Evolutionary conservation across 1,140 invertebrate genomes (phyloP).

Genomic region (Drosophila parabipectinata): DNA sequence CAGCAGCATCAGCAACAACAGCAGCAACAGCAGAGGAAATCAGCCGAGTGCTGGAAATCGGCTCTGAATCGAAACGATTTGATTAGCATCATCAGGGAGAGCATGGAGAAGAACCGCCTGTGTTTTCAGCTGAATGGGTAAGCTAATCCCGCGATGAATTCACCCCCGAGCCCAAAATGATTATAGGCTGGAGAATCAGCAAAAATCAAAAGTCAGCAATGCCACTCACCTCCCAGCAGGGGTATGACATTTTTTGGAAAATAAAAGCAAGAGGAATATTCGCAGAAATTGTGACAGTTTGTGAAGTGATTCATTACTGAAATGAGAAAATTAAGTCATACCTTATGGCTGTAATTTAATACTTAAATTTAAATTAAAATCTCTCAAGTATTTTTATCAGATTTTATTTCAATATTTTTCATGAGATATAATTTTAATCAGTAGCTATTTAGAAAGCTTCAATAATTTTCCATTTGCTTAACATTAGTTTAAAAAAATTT

Average conservation of each 20-base stretch:
- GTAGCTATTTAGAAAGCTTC: too few relatives aligned
- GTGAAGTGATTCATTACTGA: not conserved
- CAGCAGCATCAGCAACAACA: slow-evolving; percentile 37
- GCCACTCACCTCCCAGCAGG: not conserved
- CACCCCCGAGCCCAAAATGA: slow-evolving; percentile 30
- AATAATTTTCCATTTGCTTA: too few relatives aligned
- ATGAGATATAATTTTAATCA: too few relatives aligned
- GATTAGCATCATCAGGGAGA: slow-evolving; percentile 93
- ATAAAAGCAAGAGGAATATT: not conserved
- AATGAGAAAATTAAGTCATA: not conserved
- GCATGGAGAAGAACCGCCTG: slow-evolving; percentile 95
- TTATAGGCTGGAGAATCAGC: not conserved
- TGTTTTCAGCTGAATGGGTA: slow-evolving; percentile 92
- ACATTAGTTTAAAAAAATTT: not conserved
- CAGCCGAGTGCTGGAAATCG: slow-evolving; percentile 85
- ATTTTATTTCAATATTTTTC: too few relatives aligned
- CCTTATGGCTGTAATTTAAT: too few relatives aligned
- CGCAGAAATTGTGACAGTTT: not conserved
- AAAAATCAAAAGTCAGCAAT: slow-evolving; percentile 2
- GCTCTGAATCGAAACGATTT: slow-evolving; percentile 91
- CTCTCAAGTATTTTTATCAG: too few relatives aligned
- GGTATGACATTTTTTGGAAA: slow-evolving; percentile 24
- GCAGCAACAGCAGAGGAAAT: slow-evolving; percentile 60
- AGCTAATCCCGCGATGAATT: slow-evolving; percentile 51
- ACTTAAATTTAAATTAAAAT: too few relatives aligned